Evolutionary conservation across 2,888 invertebrate genomes (phyloP).

Genomic region (Pristionchus mayeri): DNA sequence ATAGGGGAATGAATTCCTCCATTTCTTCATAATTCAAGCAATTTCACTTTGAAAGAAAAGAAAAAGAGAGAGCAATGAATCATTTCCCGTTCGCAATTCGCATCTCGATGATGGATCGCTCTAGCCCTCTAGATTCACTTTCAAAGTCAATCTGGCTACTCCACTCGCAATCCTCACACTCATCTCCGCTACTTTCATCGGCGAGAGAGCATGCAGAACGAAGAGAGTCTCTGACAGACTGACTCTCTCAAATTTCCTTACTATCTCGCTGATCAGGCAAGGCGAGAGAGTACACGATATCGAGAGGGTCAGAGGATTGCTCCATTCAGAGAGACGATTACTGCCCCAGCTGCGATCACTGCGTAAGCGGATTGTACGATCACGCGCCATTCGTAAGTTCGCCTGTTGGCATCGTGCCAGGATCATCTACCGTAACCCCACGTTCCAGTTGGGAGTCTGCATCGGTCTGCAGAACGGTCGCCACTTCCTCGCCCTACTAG

Average conservation of each 20-base stretch:
- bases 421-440: neutral
- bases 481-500: neutral
- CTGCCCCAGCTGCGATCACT: neutral
- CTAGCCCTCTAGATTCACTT: no score
- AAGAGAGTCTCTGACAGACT: neutral
- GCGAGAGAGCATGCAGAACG: neutral
- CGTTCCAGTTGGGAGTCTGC: conserved; percentile 31
- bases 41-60: no score
- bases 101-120: no score
- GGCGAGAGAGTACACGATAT: no score
- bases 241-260: neutral
- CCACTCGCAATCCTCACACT: neutral
- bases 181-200: no score
- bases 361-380: conserved; percentile 24
- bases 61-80: no score
- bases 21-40: no score
- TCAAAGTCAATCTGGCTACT: no score
- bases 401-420: no score
- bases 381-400: neutral
- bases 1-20: no score
- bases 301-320: no score
- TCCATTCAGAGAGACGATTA: neutral
- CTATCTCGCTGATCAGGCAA: neutral
- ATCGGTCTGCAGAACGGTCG: neutral
- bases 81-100: no score